Base-by-base conservation (phyloP, 2,113 vertebrate genomes). In the Megalops atlanticus region DNA sequence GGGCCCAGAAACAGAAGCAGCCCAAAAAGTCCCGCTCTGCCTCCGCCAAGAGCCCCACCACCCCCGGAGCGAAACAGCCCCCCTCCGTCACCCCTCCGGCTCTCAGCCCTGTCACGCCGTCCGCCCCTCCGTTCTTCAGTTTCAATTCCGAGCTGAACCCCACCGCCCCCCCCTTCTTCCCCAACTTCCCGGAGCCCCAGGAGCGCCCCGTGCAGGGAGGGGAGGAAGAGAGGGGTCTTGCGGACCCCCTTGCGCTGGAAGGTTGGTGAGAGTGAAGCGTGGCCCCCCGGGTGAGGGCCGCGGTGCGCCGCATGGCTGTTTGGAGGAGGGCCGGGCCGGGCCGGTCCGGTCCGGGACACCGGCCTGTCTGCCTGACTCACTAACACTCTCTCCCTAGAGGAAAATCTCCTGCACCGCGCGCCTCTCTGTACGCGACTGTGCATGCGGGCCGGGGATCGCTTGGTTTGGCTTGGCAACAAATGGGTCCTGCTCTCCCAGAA, bases 101-200 rank as follows among this genome's bases (percentile, higher is more conserved):
- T 14, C 74, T 76, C 74, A n/a, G 21, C 58, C 58, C 31, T 36
- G 21, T 33, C 39, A 27, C 73, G 27, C 54, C 16, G 10, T 41
- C 15, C 10, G 16, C 54, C 1, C 14, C 16, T 36, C 85, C 91
- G 3, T 80, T 89, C n/a, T 86, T 87, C 49, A 81, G 85, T 10
- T 80, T 83, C 15, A 86, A 83, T 64, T 94, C 92, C 3, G 91
- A 87, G 47, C 90, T 94, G 75, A 94, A 95, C 78, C 93, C 94
- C 8, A 76, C 93, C 24, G 94, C 94, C 36, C 92, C 92, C 24
- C 94, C 94, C 7, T 95, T 95, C 86, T 92, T 94, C 85, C 94
- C 94, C 76, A 93, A 89, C 83, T 92, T 93, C 84, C 84, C 89
- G 31, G 93, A 94, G 74, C 43, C 88, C 21, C 24, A 77, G 81